These are phyloP conservation scores for Glaucopsyche alexis DNA, from an alignment of 2,888 invertebrate genomes.

Conservation along the genomic window DNA sequence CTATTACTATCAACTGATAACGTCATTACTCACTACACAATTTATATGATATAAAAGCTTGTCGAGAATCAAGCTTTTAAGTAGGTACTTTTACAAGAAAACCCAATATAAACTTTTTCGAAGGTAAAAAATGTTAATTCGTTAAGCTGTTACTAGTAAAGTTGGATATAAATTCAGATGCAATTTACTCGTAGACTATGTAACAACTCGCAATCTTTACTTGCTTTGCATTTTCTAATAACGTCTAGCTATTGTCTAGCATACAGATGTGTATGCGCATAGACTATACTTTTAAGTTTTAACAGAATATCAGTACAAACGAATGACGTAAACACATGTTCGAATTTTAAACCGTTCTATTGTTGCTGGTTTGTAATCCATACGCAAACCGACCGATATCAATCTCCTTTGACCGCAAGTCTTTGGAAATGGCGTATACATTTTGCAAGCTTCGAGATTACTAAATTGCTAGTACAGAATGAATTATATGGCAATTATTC, in stretches of 20 bases:
- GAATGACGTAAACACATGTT: conserved; percentile 17
- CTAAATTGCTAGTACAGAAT: conserved; percentile 29
- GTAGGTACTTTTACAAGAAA: background rate
- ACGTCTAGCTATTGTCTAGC: background rate
- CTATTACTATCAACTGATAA: too few species aligned
- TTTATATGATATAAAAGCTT: too few species aligned
- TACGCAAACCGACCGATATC: conserved; percentile 20
- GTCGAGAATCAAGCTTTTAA: too few species aligned
- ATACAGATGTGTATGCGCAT: background rate
- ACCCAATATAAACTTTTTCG: background rate
- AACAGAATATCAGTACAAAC: background rate
- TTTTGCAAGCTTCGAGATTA: conserved; percentile 32
- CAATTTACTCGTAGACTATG: too few species aligned
- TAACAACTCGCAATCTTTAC: background rate
- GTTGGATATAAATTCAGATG: too few species aligned
- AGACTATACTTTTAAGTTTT: background rate
- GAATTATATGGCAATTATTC: conserved; percentile 26
- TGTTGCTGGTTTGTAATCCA: conserved; percentile 26
- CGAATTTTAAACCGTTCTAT: conserved; percentile 29
- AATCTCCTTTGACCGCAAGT: conserved; percentile 10
- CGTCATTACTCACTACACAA: too few species aligned
- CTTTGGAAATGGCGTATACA: conserved; percentile 36
- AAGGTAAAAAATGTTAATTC: background rate
- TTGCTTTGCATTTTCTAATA: background rate
- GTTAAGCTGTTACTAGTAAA: background rate